Percentiles rank a stretch among this genome's conserved stretches.
Evolutionary conservation across 2,797 vertebrate genomes (phyloP).

Genomic region (Phylloscopus collybita): DNA sequence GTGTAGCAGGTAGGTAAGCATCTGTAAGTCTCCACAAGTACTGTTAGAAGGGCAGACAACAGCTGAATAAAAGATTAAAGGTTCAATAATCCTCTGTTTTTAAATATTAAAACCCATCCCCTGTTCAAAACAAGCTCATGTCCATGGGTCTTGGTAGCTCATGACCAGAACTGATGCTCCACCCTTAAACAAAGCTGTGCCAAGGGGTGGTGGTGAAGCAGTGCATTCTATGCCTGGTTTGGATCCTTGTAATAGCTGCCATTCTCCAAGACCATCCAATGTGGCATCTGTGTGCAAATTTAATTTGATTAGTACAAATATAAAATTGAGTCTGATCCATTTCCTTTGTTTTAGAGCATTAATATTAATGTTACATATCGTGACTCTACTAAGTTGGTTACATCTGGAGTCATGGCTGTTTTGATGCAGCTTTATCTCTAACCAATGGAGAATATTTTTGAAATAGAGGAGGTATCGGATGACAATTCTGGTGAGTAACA

Average conservation of each 20-base stretch:
- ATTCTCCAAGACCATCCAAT: background rate
- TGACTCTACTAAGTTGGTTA: background rate
- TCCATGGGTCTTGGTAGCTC: background rate
- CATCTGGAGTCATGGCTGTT: background rate
- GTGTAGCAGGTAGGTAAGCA: background rate
- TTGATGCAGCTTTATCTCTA: background rate
- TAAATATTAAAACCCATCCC: background rate
- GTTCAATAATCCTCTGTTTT: background rate
- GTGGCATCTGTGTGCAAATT: background rate
- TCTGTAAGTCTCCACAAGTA: background rate
- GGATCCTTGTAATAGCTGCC: background rate
- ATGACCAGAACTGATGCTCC: background rate
- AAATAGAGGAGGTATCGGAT: background rate
- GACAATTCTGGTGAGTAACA: background rate
- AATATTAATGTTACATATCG: accelerated
- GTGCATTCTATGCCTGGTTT: background rate
- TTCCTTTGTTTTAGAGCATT: background rate
- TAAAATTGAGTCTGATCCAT: background rate
- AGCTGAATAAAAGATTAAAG: background rate
- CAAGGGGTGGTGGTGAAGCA: background rate
- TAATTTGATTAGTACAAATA: background rate
- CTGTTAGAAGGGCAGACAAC: background rate
- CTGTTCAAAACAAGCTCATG: background rate
- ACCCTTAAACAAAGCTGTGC: background rate
- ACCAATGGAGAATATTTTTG: background rate